phyloP scores from a whole-genome alignment of 2,888 invertebrate species.

The Vesta saturnalis region DNA sequence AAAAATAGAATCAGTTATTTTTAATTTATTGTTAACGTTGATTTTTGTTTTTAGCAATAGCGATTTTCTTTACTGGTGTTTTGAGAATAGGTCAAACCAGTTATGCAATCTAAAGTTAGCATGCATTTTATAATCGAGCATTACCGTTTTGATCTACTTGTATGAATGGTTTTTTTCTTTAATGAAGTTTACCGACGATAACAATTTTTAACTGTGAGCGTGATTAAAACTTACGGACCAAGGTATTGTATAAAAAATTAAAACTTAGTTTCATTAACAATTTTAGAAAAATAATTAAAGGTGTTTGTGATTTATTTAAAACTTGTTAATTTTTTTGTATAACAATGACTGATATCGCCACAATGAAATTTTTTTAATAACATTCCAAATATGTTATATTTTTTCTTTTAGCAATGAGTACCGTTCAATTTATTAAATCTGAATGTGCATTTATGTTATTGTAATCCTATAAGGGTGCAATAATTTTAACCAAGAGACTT shows the following conservation, averaged over 20 bases:
- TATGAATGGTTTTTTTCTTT: too few relatives aligned
- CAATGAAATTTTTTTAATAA: too few relatives aligned
- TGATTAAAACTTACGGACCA: not conserved
- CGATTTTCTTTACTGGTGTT: not conserved
- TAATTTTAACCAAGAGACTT: conserved; percentile 9
- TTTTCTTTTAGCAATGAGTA: not conserved
- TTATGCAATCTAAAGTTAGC: not conserved
- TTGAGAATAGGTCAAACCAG: not conserved
- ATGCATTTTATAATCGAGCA: too few relatives aligned
- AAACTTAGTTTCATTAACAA: not conserved
- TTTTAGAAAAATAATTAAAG: too few relatives aligned
- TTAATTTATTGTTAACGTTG: not conserved
- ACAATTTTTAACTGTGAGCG: not conserved
- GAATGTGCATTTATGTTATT: conserved; percentile 19
- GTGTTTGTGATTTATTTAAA: too few relatives aligned
- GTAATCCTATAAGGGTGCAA: not conserved
- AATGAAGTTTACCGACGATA: not conserved
- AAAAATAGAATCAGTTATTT: not conserved
- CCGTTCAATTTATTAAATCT: not conserved
- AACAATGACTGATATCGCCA: too few relatives aligned
- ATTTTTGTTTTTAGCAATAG: not conserved
- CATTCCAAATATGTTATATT: too few relatives aligned
- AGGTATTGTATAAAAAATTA: not conserved
- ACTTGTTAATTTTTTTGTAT: too few relatives aligned
- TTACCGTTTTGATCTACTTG: too few relatives aligned